These are phyloP conservation scores for Ceriagrion tenellum DNA, from an alignment of 2,888 invertebrate genomes.

Conservation along the genomic window DNA sequence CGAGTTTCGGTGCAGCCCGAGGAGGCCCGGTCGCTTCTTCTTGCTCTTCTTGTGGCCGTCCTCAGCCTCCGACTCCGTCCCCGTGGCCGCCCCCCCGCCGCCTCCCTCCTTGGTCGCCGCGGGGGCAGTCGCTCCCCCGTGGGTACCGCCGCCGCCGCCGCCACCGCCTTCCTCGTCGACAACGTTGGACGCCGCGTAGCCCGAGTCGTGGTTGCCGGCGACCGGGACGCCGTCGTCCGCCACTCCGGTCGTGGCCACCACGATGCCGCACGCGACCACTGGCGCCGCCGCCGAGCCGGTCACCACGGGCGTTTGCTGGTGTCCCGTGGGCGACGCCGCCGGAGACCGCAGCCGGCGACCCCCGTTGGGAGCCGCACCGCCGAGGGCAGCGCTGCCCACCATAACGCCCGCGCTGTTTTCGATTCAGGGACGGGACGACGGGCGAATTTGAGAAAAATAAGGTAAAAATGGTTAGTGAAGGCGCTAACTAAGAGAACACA, in stretches of 20 bases:
- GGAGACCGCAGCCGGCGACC: constrained; percentile 69
- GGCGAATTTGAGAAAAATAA: no score
- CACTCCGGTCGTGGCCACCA: constrained; percentile 74
- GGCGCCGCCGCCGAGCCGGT: constrained; percentile 73
- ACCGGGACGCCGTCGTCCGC: constrained; percentile 80
- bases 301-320: constrained; percentile 74
- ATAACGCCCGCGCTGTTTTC: constrained; percentile 24
- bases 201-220: constrained; percentile 89
- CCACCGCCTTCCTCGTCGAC: constrained; percentile 77
- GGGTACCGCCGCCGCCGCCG: not conserved
- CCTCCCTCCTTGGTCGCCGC: not conserved
- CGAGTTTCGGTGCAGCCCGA: constrained; percentile 90
- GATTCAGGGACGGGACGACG: not conserved
- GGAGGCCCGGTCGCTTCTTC: constrained; percentile 86
- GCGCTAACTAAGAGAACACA: no score
- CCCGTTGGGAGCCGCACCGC: not conserved
- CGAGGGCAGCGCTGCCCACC: constrained; percentile 31
- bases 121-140: not conserved
- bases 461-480: no score
- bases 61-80: constrained; percentile 62
- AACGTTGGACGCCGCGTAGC: constrained; percentile 84
- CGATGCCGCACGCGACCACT: constrained; percentile 70
- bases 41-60: constrained; percentile 86
- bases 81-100: constrained; percentile 16
- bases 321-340: constrained; percentile 76